Conservation (phyloP, 2,113 vertebrate species). For the Podiceps cristatus region DNA sequence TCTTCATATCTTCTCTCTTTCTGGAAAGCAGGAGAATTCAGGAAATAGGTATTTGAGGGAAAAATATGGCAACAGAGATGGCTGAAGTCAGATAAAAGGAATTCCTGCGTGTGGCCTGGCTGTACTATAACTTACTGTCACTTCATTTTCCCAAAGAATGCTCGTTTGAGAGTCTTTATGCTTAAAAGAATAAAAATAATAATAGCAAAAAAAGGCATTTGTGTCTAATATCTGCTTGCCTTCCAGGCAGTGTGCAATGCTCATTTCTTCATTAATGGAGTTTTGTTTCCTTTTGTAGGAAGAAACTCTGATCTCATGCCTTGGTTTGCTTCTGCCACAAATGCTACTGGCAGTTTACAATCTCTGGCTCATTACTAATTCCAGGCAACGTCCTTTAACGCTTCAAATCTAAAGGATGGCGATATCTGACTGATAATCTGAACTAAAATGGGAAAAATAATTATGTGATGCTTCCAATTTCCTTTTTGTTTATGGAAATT, state of each 20-base stretch:
- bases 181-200: neutral
- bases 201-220: neutral
- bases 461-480: neutral
- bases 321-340: neutral
- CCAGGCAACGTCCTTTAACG: neutral
- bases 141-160: neutral
- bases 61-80: neutral
- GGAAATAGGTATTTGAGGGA: slow-evolving; percentile 10
- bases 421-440: neutral
- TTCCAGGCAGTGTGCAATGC: neutral
- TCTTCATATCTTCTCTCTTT: slow-evolving; percentile 2
- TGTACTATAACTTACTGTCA: neutral
- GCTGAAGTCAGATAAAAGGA: neutral
- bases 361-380: neutral
- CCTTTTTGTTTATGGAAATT: neutral
- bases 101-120: neutral
- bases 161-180: neutral
- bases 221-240: neutral
- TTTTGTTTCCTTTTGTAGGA: neutral
- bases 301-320: neutral
- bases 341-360: neutral
- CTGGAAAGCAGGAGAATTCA: neutral
- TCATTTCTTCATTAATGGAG: neutral
- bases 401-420: neutral
- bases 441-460: too few relatives aligned